These are phyloP conservation scores for Spinus pinus DNA, from an alignment of 2,797 vertebrate species.

Conservation along the genomic window DNA sequence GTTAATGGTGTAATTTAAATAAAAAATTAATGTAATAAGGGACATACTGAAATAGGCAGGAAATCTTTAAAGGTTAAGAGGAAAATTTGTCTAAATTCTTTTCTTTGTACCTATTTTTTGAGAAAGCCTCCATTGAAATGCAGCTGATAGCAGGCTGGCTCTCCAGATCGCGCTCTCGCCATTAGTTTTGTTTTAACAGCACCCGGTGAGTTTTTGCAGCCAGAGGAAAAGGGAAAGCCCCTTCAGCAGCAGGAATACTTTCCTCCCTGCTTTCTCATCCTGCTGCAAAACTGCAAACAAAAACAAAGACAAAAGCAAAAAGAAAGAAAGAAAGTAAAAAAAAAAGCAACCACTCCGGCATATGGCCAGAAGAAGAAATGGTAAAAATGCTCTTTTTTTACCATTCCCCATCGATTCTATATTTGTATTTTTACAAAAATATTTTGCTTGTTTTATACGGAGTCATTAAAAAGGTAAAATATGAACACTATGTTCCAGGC, in stretches of 20 bases:
- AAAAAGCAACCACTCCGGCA: not conserved
- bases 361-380: conserved; percentile 7
- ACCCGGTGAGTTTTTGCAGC: not conserved
- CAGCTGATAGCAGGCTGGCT: conserved; percentile 52
- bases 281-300: conserved; percentile 40
- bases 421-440: not conserved
- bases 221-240: conserved; percentile 2
- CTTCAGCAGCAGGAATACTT: not conserved
- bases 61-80: conserved; percentile 84
- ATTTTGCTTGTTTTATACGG: not conserved
- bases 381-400: not conserved
- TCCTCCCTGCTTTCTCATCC: not conserved
- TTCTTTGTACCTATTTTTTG: conserved; percentile 71
- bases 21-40: conserved; percentile 90
- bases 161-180: not conserved
- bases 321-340: not conserved
- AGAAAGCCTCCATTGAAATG: conserved; percentile 61
- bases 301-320: not conserved
- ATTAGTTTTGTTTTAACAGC: conserved; percentile 41
- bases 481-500: conserved; percentile 5
- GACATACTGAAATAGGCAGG: conserved; percentile 77
- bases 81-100: conserved; percentile 81
- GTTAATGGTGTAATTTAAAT: conserved; percentile 93
- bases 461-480: conserved; percentile 7
- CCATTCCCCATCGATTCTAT: not conserved